phyloP scores from a whole-genome alignment of 2,888 invertebrate genomes.

The Podotricha telesiphe region DNA sequence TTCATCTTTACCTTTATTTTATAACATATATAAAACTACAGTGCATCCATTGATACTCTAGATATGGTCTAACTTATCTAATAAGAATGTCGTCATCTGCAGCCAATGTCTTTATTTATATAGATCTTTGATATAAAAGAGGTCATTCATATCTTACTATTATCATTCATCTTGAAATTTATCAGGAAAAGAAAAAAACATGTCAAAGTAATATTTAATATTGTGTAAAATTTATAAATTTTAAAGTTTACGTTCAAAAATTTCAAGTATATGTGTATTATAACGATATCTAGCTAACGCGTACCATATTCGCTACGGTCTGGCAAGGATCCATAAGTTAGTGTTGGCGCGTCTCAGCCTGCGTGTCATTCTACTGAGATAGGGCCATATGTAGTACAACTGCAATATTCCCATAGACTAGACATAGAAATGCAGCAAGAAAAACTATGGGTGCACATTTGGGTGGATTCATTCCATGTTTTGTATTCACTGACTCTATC shows the following conservation, averaged over 20 bases:
- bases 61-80: background rate
- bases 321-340: conserved; percentile 72
- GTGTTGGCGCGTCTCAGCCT: conserved; percentile 63
- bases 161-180: background rate
- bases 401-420: conserved; percentile 4
- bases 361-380: conserved; percentile 49
- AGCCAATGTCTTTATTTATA: background rate
- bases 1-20: no score
- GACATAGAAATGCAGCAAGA: conserved; percentile 7
- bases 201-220: background rate
- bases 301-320: conserved; percentile 46
- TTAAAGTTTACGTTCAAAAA: background rate
- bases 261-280: background rate
- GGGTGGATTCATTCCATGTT: background rate
- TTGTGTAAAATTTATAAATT: background rate
- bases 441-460: background rate
- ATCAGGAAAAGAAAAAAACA: background rate
- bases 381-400: conserved; percentile 14
- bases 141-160: conserved; percentile 1
- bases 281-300: conserved; percentile 17
- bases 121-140: background rate
- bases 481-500: conserved; percentile 5
- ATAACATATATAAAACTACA: no score
- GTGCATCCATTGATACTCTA: background rate
- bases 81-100: background rate